phyloP scores from a whole-genome alignment of 2,797 vertebrate genomes.

The Chelmon rostratus region DNA sequence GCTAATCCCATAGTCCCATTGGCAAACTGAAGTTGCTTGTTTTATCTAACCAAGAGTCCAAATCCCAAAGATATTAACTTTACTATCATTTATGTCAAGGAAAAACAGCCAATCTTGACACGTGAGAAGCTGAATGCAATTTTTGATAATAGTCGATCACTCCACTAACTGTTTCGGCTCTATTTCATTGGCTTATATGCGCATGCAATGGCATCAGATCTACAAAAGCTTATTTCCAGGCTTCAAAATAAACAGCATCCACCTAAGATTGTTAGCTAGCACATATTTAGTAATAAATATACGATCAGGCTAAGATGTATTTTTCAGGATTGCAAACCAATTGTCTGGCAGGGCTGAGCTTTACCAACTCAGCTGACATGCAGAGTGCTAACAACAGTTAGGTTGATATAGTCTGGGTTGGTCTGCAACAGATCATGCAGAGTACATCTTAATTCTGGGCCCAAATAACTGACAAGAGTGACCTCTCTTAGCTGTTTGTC shows the following conservation, averaged over 20 bases:
- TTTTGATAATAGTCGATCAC: background rate
- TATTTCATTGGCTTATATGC: background rate
- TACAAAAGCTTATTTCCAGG: background rate
- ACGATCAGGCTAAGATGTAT: background rate
- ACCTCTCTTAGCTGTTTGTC: background rate
- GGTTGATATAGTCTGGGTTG: background rate
- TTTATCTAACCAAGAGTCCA: background rate
- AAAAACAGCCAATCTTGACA: background rate
- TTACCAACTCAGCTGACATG: slow-evolving; percentile 5
- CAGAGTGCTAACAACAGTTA: background rate
- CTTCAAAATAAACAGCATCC: slow-evolving; percentile 3
- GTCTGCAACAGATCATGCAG: background rate
- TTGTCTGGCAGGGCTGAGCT: background rate
- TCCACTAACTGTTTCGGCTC: background rate
- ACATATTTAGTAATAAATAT: background rate
- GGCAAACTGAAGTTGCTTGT: background rate
- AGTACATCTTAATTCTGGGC: background rate
- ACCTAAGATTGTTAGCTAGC: background rate
- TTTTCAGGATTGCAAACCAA: slow-evolving; percentile 1
- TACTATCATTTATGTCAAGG: background rate
- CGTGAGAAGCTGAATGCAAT: background rate
- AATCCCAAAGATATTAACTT: background rate
- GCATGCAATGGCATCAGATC: background rate
- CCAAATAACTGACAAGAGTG: background rate
- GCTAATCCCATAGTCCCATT: background rate